Evolutionary conservation across 1,140 invertebrate species (phyloP).

Genomic region (Lutraria rhynchaena): DNA sequence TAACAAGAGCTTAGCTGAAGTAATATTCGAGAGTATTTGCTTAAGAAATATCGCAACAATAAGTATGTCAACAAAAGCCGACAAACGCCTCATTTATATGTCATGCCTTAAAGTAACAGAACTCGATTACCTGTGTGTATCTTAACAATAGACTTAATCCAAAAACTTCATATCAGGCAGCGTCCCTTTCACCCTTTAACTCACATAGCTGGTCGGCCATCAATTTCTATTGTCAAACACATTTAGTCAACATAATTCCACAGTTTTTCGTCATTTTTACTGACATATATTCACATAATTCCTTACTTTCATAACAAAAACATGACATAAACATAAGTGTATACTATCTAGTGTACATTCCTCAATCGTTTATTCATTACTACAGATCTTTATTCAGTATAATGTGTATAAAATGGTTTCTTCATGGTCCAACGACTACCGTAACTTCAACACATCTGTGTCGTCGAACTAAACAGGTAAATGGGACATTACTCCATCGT

Average conservation of each 20-base stretch:
- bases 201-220: background rate
- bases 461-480: conserved; percentile 31
- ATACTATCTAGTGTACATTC: conserved; percentile 8
- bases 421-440: conserved; percentile 40
- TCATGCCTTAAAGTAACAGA: background rate
- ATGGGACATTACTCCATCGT: conserved; percentile 49
- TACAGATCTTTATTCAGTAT: conserved; percentile 15
- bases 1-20: conserved; percentile 15
- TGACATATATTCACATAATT: conserved; percentile 24
- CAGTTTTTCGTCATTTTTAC: conserved; percentile 5
- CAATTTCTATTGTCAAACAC: background rate
- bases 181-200: background rate
- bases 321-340: conserved; percentile 7
- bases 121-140: conserved; percentile 21
- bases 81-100: conserved; percentile 27
- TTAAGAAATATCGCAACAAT: conserved; percentile 16
- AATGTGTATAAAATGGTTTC: conserved; percentile 54
- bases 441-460: conserved; percentile 54
- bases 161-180: background rate
- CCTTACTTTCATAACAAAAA: conserved; percentile 17
- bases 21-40: conserved; percentile 3
- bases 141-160: conserved; percentile 28
- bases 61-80: background rate
- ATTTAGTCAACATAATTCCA: background rate
- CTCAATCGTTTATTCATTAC: conserved; percentile 19